Evolutionary conservation across 2,113 vertebrate genomes (phyloP).

Genomic region (Grus americana): DNA sequence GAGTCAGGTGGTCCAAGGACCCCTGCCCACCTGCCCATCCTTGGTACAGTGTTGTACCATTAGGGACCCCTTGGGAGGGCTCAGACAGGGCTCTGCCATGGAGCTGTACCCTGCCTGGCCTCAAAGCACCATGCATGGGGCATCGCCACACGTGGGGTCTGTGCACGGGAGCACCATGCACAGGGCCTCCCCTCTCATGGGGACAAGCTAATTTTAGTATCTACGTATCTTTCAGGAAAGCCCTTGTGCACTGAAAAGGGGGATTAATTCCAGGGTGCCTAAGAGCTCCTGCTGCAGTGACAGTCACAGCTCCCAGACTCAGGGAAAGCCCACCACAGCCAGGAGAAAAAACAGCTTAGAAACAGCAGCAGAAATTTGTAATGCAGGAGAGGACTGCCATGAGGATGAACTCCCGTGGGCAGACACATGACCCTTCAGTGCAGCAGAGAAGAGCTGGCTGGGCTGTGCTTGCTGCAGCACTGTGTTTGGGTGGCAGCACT

Average conservation of each 20-base stretch:
- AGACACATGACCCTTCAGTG: rapidly evolving
- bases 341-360: background rate
- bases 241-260: background rate
- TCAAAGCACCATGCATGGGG: rapidly evolving
- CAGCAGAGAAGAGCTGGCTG: rapidly evolving
- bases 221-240: rapidly evolving
- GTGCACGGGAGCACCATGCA: rapidly evolving
- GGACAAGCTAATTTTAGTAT: background rate
- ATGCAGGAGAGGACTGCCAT: rapidly evolving
- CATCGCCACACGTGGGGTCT: rapidly evolving
- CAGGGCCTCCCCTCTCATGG: rapidly evolving
- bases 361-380: background rate
- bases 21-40: no score
- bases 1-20: background rate
- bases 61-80: background rate
- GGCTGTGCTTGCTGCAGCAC: background rate
- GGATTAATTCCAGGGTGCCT: background rate
- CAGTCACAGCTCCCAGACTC: background rate
- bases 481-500: background rate
- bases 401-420: rapidly evolving
- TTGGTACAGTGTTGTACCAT: no score
- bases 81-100: background rate
- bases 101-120: background rate
- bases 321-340: background rate
- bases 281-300: background rate